Base-by-base conservation (phyloP, 2,113 vertebrate species). In the Panurus biarmicus region DNA sequence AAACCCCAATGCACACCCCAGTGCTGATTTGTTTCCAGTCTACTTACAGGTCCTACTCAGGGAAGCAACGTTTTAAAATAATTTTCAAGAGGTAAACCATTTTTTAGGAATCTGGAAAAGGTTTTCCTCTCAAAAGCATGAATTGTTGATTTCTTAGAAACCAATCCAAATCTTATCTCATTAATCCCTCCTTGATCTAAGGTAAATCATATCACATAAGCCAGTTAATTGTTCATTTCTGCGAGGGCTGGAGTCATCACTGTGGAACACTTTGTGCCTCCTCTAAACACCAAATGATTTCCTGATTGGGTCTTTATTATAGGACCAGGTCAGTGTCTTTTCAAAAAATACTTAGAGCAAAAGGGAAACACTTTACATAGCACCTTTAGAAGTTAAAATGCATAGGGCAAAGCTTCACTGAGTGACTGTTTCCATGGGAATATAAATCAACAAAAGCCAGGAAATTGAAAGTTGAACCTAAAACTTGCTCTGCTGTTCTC, bases 1-100 rank as follows among this genome's bases (percentile, higher is more conserved):
- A 80, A 35, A 2, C 29, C 44, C 33, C 42, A 31, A 17, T 0
- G 9, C 25, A 23, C 0, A 0, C 14, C 23, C 28, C 61, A 42
- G 22, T 24, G 45, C 65, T 54, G 40, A 78, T n/a, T 65, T 45
- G n/a, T 7, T 71, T 45, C 53, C 51, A 33, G 22, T 22, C 20
- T 57, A 29, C 29, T 57, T 31, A 56, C 4, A 17, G 16, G 36
- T 47, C 53, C 70, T 71, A 9, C 47, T 47, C 53, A 54, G 50
- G 38, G 47, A 65, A 79, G 36, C 29, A 61, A 58, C 1, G 2
- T 73, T 80, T 89, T 47, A 53, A 91, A 93, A 67, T 29, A 2
- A 66, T 69, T 50, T 79, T 31, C 58, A 69, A 76, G 71, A 56
- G 42, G 26, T 48, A 62, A 92, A 69, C 17, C 12, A 50, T 69